phyloP scores from a whole-genome alignment of 30 jellyfish, hydroid and myxozoan genomes.

The Cassiopea andromeda region DNA sequence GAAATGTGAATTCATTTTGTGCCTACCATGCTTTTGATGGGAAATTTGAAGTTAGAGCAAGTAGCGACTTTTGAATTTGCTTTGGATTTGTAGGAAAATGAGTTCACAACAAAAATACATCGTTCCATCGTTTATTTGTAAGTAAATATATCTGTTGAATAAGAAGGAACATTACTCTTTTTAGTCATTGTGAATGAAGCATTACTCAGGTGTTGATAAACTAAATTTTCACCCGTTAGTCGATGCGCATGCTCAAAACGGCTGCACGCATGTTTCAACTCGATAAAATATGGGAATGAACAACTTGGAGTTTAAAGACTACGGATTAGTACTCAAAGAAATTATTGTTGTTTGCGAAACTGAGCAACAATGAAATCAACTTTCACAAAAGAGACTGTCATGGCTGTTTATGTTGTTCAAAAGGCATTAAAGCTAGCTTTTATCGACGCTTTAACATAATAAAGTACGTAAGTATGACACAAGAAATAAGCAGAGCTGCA shows the following conservation, averaged over 20 bases:
- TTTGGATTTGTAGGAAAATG: too few relatives aligned
- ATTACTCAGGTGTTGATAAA: too few relatives aligned
- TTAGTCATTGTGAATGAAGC: neutral
- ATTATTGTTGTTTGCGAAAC: neutral
- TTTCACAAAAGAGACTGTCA: neutral
- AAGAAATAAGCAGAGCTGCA: too few relatives aligned
- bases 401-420: neutral
- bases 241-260: neutral
- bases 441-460: too few relatives aligned
- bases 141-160: neutral
- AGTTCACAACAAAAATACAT: too few relatives aligned
- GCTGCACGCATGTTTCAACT: neutral
- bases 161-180: neutral
- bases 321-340: neutral
- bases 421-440: neutral
- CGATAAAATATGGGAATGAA: neutral
- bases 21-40: neutral
- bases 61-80: too few relatives aligned
- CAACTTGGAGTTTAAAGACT: neutral
- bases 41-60: too few relatives aligned
- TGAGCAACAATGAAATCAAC: neutral
- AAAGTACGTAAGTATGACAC: too few relatives aligned
- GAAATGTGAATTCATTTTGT: too few relatives aligned
- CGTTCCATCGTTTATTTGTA: too few relatives aligned
- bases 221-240: neutral